A percentile compares a stretch with the other conserved stretches of the same genome.
Evolutionary conservation across 2,888 invertebrate species (phyloP).

Genomic region (Dynastes grantii): DNA sequence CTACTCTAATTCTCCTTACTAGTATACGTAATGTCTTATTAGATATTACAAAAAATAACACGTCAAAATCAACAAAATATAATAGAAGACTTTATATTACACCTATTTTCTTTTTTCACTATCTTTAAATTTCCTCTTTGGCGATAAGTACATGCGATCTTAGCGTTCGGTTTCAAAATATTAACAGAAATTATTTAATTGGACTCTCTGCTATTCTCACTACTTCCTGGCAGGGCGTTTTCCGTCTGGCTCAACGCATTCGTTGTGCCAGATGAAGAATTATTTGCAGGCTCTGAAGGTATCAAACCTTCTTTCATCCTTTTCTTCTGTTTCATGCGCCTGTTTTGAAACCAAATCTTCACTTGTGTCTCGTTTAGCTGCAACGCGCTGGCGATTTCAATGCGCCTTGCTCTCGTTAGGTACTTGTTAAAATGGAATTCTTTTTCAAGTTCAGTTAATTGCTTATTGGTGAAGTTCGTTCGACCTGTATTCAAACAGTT

Average conservation of each 20-base stretch:
- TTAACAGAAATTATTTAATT: constrained; percentile 63
- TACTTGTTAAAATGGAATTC: constrained; percentile 99
- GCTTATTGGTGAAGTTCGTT: constrained; percentile 99
- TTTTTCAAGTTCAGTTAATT: constrained; percentile 98
- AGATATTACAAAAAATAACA: constrained; percentile 23
- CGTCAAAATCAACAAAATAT: constrained; percentile 26
- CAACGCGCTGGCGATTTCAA: constrained; percentile 97
- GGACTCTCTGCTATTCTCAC: constrained; percentile 83
- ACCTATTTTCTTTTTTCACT: constrained; percentile 28
- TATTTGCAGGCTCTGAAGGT: constrained; percentile 72
- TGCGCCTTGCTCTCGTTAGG: constrained; percentile 94
- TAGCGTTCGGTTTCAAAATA: constrained; percentile 30
- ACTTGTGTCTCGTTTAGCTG: constrained; percentile 97
- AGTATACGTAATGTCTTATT: constrained; percentile 8
- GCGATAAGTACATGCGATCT: constrained; percentile 47
- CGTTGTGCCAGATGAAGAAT: constrained; percentile 69
- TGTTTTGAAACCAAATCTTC: constrained; percentile 99
- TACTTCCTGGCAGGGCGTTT: constrained; percentile 72
- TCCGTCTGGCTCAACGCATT: constrained; percentile 68
- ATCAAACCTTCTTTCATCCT: constrained; percentile 94
- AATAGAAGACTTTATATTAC: constrained; percentile 23
- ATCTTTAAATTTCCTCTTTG: constrained; percentile 50
- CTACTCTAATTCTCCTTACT: constrained; percentile 21
- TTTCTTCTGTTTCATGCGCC: constrained; percentile 99
- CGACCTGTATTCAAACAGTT: constrained; percentile 86